phyloP scores from a whole-genome alignment of 1,140 invertebrate genomes.

The Brachionus manjavacas region DNA sequence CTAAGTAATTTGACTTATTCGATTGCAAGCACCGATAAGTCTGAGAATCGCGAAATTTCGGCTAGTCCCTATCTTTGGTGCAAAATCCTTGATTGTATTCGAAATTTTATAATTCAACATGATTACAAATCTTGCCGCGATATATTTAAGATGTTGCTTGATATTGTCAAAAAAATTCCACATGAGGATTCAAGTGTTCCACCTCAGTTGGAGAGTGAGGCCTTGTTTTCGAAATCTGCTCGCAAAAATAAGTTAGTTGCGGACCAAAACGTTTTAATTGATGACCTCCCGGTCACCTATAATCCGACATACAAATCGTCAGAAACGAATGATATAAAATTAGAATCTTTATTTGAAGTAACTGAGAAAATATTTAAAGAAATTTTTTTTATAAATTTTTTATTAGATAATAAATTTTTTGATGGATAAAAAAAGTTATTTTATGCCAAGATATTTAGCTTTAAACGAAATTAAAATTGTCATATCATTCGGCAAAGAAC shows the following conservation, averaged over 20 bases:
- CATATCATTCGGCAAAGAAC: constrained; percentile 6
- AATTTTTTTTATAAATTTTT: background rate
- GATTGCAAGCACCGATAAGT: background rate
- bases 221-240: background rate
- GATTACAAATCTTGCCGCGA: constrained; percentile 34
- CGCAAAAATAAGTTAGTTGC: background rate
- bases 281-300: background rate
- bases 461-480: constrained; percentile 39
- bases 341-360: constrained; percentile 5
- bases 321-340: constrained; percentile 8
- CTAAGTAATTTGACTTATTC: background rate
- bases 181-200: constrained; percentile 16
- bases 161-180: constrained; percentile 18
- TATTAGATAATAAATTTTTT: constrained; percentile 14
- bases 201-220: background rate
- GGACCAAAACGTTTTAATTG: background rate
- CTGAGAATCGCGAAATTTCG: background rate
- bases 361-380: background rate
- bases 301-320: background rate
- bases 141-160: constrained; percentile 11
- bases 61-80: constrained; percentile 12
- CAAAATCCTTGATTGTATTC: constrained; percentile 31
- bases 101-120: background rate
- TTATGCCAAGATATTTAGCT: constrained; percentile 37
- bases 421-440: constrained; percentile 7